phyloP scores from a whole-genome alignment of 2,113 vertebrate genomes.

The Shinisaurus crocodilurus region DNA sequence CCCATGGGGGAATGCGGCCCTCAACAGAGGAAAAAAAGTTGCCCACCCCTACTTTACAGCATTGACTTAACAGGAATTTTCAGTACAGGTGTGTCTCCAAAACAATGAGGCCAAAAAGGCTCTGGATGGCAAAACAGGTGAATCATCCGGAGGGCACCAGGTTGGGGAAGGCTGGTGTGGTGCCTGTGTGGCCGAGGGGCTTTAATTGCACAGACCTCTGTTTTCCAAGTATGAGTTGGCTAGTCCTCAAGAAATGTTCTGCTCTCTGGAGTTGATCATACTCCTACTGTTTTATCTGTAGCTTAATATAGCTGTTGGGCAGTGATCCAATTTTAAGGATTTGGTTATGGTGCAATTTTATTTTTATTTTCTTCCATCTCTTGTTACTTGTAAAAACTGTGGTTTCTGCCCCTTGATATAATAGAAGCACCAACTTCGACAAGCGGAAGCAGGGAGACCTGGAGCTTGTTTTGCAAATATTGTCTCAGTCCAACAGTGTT shows the following conservation, averaged over 20 bases:
- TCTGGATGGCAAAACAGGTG: too few relatives aligned
- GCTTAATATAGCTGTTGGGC: neutral
- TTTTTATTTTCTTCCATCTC: neutral
- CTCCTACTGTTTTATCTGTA: constrained; percentile 2
- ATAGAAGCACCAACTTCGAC: neutral
- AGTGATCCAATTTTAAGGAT: constrained; percentile 19
- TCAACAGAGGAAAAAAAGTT: too few relatives aligned
- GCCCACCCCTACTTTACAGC: too few relatives aligned
- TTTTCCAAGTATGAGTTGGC: constrained; percentile 20
- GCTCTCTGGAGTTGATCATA: neutral
- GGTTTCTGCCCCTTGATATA: neutral
- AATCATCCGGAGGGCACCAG: too few relatives aligned
- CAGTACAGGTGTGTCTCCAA: too few relatives aligned
- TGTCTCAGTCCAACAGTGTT: neutral
- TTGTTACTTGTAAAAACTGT: constrained; percentile 29
- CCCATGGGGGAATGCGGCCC: too few relatives aligned
- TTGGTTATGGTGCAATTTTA: neutral
- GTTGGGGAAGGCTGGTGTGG: too few relatives aligned
- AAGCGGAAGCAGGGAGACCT: neutral
- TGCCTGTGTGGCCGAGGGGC: neutral
- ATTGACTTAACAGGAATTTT: too few relatives aligned
- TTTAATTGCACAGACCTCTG: neutral
- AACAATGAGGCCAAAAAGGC: too few relatives aligned
- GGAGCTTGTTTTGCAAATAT: neutral
- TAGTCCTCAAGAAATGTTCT: constrained; percentile 6